Conservation (phyloP, 2,113 vertebrate species). For the Trematomus loennbergii region DNA sequence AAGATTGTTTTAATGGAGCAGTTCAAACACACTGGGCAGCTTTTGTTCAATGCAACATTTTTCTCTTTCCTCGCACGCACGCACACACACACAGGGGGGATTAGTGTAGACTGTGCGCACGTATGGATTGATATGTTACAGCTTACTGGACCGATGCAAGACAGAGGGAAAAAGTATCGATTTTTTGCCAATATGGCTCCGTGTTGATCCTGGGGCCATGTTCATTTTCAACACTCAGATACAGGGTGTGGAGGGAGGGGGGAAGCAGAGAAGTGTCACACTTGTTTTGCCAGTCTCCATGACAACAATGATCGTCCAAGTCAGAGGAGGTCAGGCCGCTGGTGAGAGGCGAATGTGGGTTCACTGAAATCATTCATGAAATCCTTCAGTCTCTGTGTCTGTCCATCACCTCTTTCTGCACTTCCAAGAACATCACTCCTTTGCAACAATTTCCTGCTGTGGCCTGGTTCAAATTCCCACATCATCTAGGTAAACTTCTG, state of each 20-base stretch:
- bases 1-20: conserved; percentile 81
- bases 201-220: conserved; percentile 75
- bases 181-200: conserved; percentile 78
- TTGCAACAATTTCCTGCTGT: conserved; percentile 14
- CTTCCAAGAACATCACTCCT: background rate
- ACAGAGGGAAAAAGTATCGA: conserved; percentile 72
- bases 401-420: conserved; percentile 34
- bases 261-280: conserved; percentile 52
- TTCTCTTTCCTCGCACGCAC: conserved; percentile 39
- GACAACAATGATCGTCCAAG: conserved; percentile 70
- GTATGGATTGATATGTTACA: conserved; percentile 80
- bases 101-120: conserved; percentile 55
- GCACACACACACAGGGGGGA: conserved; percentile 49
- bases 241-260: background rate
- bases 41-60: conserved; percentile 75
- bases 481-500: conserved; percentile 9
- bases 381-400: conserved; percentile 29
- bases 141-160: conserved; percentile 76
- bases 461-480: conserved; percentile 16
- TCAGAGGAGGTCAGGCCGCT: conserved; percentile 69
- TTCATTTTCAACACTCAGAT: conserved; percentile 76
- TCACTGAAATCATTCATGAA: conserved; percentile 66
- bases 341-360: conserved; percentile 66
- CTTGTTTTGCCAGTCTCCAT: conserved; percentile 79
- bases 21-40: conserved; percentile 76